Evolutionary conservation across 2,113 vertebrate species (phyloP).

Genomic region (Petroica traversi): DNA sequence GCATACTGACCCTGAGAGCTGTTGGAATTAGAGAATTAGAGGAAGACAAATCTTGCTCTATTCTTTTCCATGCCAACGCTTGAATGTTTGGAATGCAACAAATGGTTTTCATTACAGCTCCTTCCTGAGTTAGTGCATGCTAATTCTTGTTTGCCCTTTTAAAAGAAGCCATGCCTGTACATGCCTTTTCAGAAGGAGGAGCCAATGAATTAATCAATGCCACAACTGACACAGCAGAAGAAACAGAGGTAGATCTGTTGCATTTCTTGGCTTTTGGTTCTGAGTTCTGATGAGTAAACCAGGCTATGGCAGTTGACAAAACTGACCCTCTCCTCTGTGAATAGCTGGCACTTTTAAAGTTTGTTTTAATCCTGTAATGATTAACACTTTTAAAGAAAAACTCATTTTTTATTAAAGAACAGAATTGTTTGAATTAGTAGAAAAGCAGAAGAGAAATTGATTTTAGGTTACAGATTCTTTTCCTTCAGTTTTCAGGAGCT

Average conservation of each 20-base stretch:
- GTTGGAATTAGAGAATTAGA: not conserved
- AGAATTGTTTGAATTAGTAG: not conserved
- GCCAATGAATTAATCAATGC: not conserved
- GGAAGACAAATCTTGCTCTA: not conserved
- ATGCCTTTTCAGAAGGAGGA: not conserved
- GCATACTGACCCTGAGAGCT: not conserved
- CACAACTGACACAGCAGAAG: not conserved
- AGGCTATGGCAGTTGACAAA: not conserved
- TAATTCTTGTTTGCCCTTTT: conserved; percentile 28
- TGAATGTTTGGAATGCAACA: conserved; percentile 11
- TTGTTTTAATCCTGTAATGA: not conserved
- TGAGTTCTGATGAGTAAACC: not conserved
- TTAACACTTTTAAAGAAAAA: not conserved
- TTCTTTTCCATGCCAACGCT: not conserved
- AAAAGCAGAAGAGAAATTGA: not conserved
- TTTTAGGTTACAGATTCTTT: not conserved
- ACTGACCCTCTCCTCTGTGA: not conserved
- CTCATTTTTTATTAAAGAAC: not conserved
- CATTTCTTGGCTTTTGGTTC: not conserved
- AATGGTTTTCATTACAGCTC: conserved; percentile 32
- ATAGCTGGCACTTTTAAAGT: not conserved
- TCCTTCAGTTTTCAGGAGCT: not conserved
- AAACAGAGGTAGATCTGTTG: not conserved
- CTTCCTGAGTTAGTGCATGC: not conserved
- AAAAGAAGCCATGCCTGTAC: not conserved